A percentile compares a stretch with the other conserved stretches of the same genome.
These are phyloP conservation scores for Mesocentrotus franciscanus DNA, from an alignment of 53 echinoderm and acorn worm species.

Conservation along the genomic window DNA sequence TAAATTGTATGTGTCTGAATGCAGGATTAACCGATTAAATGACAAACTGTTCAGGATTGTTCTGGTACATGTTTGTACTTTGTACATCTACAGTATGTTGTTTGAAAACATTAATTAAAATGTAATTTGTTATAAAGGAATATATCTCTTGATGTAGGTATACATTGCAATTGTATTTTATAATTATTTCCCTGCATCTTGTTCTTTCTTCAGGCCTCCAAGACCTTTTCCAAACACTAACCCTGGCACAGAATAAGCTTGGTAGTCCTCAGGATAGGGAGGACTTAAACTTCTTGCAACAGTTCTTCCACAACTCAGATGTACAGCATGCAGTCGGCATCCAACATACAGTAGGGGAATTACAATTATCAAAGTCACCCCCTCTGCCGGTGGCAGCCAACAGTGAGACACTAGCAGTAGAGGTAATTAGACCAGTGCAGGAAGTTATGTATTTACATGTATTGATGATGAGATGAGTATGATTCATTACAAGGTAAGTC, in stretches of 20 bases:
- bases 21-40: no score
- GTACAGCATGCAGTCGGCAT: constrained; percentile 91
- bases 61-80: no score
- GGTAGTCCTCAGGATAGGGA: constrained; percentile 76
- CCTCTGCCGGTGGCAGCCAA: constrained; percentile 81
- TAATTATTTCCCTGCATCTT: neutral
- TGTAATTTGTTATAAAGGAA: no score
- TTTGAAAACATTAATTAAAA: no score
- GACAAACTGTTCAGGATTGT: no score
- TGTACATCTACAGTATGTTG: no score
- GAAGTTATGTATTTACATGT: neutral
- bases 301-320: constrained; percentile 89
- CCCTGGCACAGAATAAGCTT: constrained; percentile 80
- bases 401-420: constrained; percentile 77
- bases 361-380: constrained; percentile 77
- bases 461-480: neutral
- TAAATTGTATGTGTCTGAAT: no score
- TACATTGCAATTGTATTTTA: neutral
- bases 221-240: constrained; percentile 67
- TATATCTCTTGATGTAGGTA: no score
- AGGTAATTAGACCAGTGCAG: constrained; percentile 69
- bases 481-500: neutral
- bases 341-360: constrained; percentile 85
- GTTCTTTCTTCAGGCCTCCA: constrained; percentile 24
- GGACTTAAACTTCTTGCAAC: constrained; percentile 81